Conservation (phyloP, 2,888 invertebrate genomes). For the Polydesmus complanatus region DNA sequence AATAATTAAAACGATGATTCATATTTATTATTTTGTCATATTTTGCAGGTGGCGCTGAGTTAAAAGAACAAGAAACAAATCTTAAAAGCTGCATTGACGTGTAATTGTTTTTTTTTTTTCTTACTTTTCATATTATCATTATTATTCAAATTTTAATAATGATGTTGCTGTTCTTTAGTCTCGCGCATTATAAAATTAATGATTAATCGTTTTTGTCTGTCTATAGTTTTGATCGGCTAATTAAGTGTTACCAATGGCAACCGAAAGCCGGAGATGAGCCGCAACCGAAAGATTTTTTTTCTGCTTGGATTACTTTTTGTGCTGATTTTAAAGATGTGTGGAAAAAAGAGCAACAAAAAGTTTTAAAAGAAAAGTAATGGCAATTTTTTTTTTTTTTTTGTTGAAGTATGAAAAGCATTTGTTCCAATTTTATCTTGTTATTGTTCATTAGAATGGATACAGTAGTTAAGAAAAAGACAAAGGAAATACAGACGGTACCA, state of each 20-base stretch:
- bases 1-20: no score
- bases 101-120: constrained; percentile 28
- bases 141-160: no score
- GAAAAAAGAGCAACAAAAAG: constrained; percentile 75
- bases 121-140: not conserved
- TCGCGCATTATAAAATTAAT: no score
- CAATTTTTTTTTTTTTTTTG: constrained; percentile 3
- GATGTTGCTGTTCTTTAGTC: no score
- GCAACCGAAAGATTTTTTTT: constrained; percentile 73
- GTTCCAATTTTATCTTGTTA: no score
- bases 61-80: constrained; percentile 60
- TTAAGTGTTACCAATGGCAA: constrained; percentile 73
- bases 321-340: constrained; percentile 88
- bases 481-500: not conserved
- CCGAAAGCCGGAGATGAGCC: constrained; percentile 57
- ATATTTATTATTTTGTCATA: not conserved
- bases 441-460: not conserved
- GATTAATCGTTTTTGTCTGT: constrained; percentile 7
- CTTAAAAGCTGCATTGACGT: constrained; percentile 62
- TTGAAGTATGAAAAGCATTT: no score
- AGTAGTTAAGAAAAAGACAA: not conserved
- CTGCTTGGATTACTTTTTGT: constrained; percentile 77
- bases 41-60: not conserved
- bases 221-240: constrained; percentile 52
- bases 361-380: constrained; percentile 66